A percentile compares a stretch with the other conserved stretches of the same genome.
These are phyloP conservation scores for Ethmia dodecea DNA, from an alignment of 2,888 invertebrate genomes.

Conservation along the genomic window DNA sequence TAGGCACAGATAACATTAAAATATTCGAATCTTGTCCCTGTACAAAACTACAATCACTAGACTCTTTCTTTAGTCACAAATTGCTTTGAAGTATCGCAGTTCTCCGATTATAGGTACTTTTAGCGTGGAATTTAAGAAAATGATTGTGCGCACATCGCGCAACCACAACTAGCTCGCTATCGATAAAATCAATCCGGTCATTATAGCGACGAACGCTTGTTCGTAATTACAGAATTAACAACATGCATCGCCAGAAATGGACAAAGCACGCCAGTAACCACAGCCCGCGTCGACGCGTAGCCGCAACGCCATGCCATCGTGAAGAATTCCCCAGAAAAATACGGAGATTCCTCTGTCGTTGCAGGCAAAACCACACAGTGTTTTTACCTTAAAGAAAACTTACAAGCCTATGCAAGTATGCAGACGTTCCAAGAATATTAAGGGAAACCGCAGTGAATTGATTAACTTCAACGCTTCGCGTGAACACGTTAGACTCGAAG, in stretches of 20 bases:
- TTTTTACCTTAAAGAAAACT: constrained; percentile 30
- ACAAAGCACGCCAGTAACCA: constrained; percentile 40
- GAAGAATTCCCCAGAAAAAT: constrained; percentile 41
- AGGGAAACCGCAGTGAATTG: constrained; percentile 31
- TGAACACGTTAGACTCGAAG: constrained; percentile 19
- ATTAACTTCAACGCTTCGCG: constrained; percentile 32
- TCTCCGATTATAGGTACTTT: too few species aligned
- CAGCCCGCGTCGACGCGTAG: constrained; percentile 26
- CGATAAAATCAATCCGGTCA: constrained; percentile 40
- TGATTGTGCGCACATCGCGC: too few species aligned
- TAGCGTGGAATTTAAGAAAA: too few species aligned
- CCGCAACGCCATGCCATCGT: constrained; percentile 20
- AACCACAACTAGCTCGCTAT: too few species aligned
- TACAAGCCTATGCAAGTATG: constrained; percentile 17
- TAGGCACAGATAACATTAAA: too few species aligned
- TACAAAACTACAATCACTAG: too few species aligned
- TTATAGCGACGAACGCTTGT: constrained; percentile 36
- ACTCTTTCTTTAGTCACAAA: too few species aligned
- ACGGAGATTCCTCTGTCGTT: constrained; percentile 29
- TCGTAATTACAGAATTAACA: constrained; percentile 51
- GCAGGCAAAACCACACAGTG: constrained; percentile 25
- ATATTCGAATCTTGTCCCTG: too few species aligned
- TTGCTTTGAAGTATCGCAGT: too few species aligned
- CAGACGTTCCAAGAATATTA: constrained; percentile 36
- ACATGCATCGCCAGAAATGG: constrained; percentile 52